These are phyloP conservation scores for Podiceps cristatus DNA, from an alignment of 2,113 vertebrate species.

Conservation along the genomic window DNA sequence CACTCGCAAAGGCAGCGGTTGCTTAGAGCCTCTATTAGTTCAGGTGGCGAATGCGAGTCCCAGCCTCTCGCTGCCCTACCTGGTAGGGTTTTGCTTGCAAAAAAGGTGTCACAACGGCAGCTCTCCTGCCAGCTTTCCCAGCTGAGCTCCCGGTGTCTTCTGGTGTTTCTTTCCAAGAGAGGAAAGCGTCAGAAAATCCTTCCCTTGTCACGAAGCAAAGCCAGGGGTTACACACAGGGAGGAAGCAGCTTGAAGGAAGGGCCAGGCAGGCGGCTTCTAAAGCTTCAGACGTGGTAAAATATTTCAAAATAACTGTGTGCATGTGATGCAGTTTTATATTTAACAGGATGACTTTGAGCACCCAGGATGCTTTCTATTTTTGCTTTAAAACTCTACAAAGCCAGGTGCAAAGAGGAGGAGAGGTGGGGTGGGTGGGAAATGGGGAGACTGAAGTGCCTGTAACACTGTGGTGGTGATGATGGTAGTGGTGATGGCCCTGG, in stretches of 20 bases:
- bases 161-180: neutral
- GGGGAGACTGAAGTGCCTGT: neutral
- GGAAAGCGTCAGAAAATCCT: neutral
- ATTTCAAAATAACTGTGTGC: neutral
- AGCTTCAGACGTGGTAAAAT: neutral
- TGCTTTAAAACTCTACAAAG: neutral
- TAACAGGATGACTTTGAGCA: neutral
- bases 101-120: neutral
- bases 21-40: neutral
- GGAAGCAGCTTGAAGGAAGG: slow-evolving; percentile 34
- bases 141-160: neutral
- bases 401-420: neutral
- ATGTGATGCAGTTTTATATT: neutral
- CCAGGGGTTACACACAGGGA: neutral
- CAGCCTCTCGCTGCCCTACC: neutral
- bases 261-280: neutral
- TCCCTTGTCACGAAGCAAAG: neutral
- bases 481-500: neutral
- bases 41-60: neutral
- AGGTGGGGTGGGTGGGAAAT: neutral
- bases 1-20: neutral
- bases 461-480: neutral
- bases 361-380: neutral
- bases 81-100: neutral
- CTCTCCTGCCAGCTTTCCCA: neutral